Percentiles rank a stretch among this genome's conserved stretches.
Evolutionary conservation across 1,140 invertebrate genomes (phyloP).

Genomic region (Drosophila pseudoobscura): DNA sequence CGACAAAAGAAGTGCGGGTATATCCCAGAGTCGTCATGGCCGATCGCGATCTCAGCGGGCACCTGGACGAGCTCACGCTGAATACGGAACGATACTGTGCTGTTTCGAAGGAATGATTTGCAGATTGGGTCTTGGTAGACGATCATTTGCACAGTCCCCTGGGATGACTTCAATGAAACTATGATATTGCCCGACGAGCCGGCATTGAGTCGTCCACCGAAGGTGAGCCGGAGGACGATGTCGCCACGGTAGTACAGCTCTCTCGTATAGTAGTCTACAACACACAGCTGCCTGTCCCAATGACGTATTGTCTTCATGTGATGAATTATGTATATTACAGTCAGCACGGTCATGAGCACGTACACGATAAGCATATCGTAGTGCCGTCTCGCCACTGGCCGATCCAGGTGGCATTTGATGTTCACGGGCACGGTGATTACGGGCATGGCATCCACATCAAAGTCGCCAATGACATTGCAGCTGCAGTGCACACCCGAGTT

Average conservation of each 20-base stretch:
- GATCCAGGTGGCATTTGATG: slow-evolving; percentile 42
- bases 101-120: slow-evolving; percentile 29
- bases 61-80: slow-evolving; percentile 13
- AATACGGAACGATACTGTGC: slow-evolving; percentile 31
- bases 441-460: slow-evolving; percentile 41
- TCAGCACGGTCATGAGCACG: background rate
- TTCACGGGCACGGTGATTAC: slow-evolving; percentile 35
- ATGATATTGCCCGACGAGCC: slow-evolving; percentile 46
- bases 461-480: slow-evolving; percentile 41
- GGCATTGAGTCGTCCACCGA: slow-evolving; percentile 34
- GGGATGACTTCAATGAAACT: slow-evolving; percentile 17
- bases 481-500: slow-evolving; percentile 36
- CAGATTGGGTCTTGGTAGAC: slow-evolving; percentile 24
- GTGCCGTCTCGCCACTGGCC: slow-evolving; percentile 19
- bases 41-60: slow-evolving; percentile 16
- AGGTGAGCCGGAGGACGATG: slow-evolving; percentile 26
- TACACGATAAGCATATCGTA: slow-evolving; percentile 29
- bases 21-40: slow-evolving; percentile 38
- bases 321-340: slow-evolving; percentile 3
- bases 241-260: slow-evolving; percentile 26
- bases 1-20: slow-evolving; percentile 47
- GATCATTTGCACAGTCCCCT: slow-evolving; percentile 5
- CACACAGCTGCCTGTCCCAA: slow-evolving; percentile 27
- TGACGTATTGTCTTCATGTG: slow-evolving; percentile 1
- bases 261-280: slow-evolving; percentile 4